phyloP scores from a whole-genome alignment of 2,797 vertebrate genomes.

The Intellagama lesueurii region DNA sequence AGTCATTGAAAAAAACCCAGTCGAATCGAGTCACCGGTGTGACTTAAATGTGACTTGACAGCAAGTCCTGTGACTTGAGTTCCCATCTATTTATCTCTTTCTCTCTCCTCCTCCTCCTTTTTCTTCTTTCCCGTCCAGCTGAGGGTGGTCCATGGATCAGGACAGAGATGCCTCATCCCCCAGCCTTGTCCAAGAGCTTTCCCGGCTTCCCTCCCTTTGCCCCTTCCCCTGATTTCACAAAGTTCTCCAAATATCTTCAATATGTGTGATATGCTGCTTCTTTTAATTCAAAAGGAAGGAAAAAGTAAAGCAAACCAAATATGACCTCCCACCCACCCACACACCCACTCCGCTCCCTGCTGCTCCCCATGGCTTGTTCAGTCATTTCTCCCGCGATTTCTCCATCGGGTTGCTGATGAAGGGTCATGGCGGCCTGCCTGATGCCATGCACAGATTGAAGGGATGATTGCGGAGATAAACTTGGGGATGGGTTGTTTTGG shows the following conservation, averaged over 20 bases:
- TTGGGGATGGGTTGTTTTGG: neutral
- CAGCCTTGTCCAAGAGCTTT: too few relatives aligned
- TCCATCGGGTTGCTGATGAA: neutral
- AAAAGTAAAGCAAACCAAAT: neutral
- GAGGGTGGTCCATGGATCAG: too few relatives aligned
- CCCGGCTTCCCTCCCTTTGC: too few relatives aligned
- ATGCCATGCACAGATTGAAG: constrained; percentile 20
- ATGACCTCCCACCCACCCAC: neutral
- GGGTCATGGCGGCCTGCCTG: neutral
- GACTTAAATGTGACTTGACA: too few relatives aligned
- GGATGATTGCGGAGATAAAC: neutral
- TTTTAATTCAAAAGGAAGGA: neutral
- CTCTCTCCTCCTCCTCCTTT: neutral
- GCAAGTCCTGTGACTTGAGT: too few relatives aligned
- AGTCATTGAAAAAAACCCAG: too few relatives aligned
- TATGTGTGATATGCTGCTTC: neutral
- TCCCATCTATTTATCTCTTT: neutral
- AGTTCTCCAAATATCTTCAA: neutral
- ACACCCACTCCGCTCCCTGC: neutral
- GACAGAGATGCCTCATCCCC: too few relatives aligned
- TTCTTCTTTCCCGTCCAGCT: neutral
- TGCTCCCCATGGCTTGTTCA: neutral
- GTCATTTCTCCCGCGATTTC: neutral
- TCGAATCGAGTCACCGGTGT: too few relatives aligned
- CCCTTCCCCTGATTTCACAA: too few relatives aligned